Evolutionary conservation across 1,140 invertebrate species (phyloP).

Genomic region (Aplysia californica): DNA sequence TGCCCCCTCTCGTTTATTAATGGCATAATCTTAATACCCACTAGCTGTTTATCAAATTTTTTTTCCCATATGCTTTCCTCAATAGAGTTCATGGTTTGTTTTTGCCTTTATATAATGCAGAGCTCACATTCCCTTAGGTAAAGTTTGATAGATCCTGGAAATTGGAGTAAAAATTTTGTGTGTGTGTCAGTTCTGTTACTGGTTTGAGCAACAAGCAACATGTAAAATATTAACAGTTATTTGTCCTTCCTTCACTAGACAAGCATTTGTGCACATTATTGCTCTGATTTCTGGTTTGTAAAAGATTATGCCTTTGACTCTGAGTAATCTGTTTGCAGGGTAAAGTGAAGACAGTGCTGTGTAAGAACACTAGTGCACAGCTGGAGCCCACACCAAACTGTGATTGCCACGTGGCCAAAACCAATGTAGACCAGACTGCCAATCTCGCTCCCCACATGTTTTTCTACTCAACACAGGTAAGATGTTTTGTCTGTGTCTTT

Average conservation of each 20-base stretch:
- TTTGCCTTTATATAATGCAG: too few relatives aligned
- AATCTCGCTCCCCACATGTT: slow-evolving; percentile 3
- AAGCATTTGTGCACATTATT: not conserved
- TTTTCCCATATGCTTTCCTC: too few relatives aligned
- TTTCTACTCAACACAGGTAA: slow-evolving; percentile 21
- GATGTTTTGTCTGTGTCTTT: too few relatives aligned
- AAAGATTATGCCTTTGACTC: not conserved
- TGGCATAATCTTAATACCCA: not conserved
- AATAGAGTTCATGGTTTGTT: too few relatives aligned
- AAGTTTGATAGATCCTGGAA: too few relatives aligned
- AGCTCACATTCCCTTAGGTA: too few relatives aligned
- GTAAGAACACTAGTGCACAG: slow-evolving; percentile 15
- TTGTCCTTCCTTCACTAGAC: not conserved
- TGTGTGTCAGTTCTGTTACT: not conserved
- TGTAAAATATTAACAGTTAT: not conserved
- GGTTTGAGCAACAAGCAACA: not conserved
- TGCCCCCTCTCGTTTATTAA: not conserved
- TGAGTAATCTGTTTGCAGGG: not conserved
- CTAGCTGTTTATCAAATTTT: not conserved
- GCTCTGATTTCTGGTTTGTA: not conserved
- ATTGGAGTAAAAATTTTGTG: not conserved
- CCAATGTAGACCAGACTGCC: slow-evolving; percentile 17
- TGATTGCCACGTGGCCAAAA: slow-evolving; percentile 27
- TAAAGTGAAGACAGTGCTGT: slow-evolving; percentile 23
- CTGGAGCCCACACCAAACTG: slow-evolving; percentile 29